Conservation (phyloP, 2,797 vertebrate genomes). For the Pipistrellus pygmaeus region DNA sequence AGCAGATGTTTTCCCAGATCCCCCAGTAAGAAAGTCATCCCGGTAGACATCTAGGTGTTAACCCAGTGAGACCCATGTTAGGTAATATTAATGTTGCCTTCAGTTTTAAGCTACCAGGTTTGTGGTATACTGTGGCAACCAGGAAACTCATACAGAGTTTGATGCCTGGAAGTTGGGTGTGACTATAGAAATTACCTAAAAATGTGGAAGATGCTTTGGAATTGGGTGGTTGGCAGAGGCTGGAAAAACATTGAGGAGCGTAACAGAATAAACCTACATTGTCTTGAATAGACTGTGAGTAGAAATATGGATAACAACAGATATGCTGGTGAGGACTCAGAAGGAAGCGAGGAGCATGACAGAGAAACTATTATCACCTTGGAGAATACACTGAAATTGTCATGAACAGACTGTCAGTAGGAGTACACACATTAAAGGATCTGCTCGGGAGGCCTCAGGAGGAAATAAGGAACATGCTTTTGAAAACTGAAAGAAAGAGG, state of each 20-base stretch:
- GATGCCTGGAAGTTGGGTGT: not conserved
- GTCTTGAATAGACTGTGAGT: not conserved
- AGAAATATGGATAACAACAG: not conserved
- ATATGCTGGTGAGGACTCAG: not conserved
- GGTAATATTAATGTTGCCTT: not conserved
- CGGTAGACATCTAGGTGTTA: not conserved
- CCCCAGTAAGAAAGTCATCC: not conserved
- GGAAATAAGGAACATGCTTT: not conserved
- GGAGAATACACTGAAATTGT: not conserved
- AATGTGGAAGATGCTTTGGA: not conserved
- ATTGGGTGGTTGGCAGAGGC: not conserved
- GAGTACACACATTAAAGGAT: not conserved
- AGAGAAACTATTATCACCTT: not conserved
- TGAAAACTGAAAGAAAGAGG: not conserved
- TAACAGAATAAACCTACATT: not conserved
- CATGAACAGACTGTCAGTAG: not conserved
- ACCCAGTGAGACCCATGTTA: not conserved
- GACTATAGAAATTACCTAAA: not conserved
- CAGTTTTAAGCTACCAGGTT: not conserved
- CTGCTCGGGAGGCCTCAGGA: not conserved
- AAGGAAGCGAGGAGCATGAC: not conserved
- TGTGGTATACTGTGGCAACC: not conserved
- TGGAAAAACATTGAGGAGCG: not conserved
- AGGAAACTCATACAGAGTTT: not conserved
- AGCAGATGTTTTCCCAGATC: rapidly evolving